Percentiles rank a stretch among this genome's conserved stretches.
These are phyloP conservation scores for Hymenopus coronatus DNA, from an alignment of 2,888 invertebrate species.

Conservation along the genomic window DNA sequence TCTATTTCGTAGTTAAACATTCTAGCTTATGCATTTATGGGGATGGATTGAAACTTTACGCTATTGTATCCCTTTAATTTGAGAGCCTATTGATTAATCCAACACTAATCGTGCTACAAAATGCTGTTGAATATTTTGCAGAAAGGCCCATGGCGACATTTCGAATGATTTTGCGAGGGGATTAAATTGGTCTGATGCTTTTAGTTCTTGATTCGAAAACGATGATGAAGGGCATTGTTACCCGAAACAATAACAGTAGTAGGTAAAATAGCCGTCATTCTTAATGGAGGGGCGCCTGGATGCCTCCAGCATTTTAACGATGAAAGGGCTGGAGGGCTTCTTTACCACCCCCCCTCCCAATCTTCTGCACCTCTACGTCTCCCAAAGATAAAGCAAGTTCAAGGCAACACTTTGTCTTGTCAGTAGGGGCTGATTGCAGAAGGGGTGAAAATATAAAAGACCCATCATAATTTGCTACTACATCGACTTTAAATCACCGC, in stretches of 20 bases:
- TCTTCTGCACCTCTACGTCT: not conserved
- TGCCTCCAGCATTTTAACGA: not conserved
- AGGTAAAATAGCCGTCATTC: not conserved
- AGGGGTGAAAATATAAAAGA: not conserved
- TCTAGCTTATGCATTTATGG: too few species aligned
- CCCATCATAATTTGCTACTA: conserved; percentile 5
- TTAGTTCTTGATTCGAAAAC: not conserved
- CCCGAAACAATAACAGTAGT: not conserved
- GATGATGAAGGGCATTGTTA: not conserved
- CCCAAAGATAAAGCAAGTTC: not conserved
- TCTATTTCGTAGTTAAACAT: too few species aligned
- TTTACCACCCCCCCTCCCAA: not conserved
- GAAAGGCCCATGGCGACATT: not conserved
- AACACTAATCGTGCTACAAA: too few species aligned
- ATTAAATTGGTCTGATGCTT: not conserved
- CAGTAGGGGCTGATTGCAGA: not conserved
- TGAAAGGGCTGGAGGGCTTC: not conserved
- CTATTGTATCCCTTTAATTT: too few species aligned
- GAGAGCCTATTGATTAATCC: too few species aligned
- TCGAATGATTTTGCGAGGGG: not conserved
- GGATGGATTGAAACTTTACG: too few species aligned
- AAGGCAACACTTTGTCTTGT: not conserved
- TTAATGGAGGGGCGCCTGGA: not conserved
- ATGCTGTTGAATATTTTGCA: too few species aligned
- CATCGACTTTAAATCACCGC: not conserved